Base-by-base conservation (phyloP, 2,888 invertebrate genomes). In the Hemistola chrysoprasaria region DNA sequence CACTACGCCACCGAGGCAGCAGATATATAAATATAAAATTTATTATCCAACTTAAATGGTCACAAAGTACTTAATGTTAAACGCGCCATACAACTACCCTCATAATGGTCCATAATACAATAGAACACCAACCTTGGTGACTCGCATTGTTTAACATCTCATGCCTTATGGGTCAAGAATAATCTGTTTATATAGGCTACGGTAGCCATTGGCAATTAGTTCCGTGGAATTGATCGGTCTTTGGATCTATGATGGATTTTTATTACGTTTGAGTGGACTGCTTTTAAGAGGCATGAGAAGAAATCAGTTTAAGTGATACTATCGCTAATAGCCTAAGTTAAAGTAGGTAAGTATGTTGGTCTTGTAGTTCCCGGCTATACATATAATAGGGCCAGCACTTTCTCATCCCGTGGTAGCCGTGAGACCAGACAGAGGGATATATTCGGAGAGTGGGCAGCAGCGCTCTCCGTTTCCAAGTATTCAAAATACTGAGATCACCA, bases 71-170 rank as follows among this genome's bases (percentile, higher is more conserved):
- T 66, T n/a, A n/a, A n/a, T n/a, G n/a, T 62, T 54, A 57, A 40
- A 49, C 21, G 41, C 52, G 28, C 61, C 57, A 58, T 55, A 46
- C 42, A 39, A 48, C 47, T 51, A 49, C 57, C 49, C 37, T 24
- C 47, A 51, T 77, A 72, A 78, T 70, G 53, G 62, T 55, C 62
- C 47, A 59, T 63, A 65, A 56, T 40, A 77, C 77, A 80, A 78
- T 72, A 4, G 16, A 16, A 16, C 57, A 58, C 47, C 38, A 65
- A 50, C 84, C 83, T 84, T 82, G 77, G 62, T 71, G 73, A 78
- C 78, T 76, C 76, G 68, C 60, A 83, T 84, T 84, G 83, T 85
- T 66, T 62, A 57, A 57, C 58, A 64, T 73, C 71, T 64, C 69
- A 65, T 62, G 72, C 82, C 81, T 76, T 79, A 70, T 78, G 38